Evolutionary conservation across 2,888 invertebrate species (phyloP).

Genomic region (Apodemia hepburni): DNA sequence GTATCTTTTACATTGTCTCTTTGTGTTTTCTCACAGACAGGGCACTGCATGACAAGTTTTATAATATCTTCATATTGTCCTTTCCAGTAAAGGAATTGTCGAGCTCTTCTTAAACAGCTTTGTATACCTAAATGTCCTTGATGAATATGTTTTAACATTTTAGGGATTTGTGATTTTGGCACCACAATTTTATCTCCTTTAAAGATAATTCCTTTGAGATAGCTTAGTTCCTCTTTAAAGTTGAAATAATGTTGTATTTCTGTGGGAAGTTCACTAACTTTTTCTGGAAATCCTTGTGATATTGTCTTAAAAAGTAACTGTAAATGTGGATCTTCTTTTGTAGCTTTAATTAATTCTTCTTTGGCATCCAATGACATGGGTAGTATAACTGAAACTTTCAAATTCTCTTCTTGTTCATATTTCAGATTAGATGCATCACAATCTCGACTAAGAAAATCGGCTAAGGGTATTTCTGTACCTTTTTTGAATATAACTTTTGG

Average conservation of each 20-base stretch:
- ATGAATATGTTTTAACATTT: constrained; percentile 27
- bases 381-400: constrained; percentile 22
- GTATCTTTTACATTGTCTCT: constrained; percentile 21
- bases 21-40: constrained; percentile 22
- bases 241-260: too few species aligned
- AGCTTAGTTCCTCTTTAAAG: background rate
- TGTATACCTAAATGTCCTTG: constrained; percentile 27
- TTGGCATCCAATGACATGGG: constrained; percentile 23
- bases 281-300: constrained; percentile 25
- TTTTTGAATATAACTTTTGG: constrained; percentile 28
- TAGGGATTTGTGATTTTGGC: constrained; percentile 23
- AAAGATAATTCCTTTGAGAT: constrained; percentile 24
- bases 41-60: constrained; percentile 12
- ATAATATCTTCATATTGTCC: constrained; percentile 17
- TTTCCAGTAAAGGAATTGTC: constrained; percentile 27
- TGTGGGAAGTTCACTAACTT: constrained; percentile 12
- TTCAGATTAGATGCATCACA: constrained; percentile 26
- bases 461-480: constrained; percentile 26
- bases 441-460: constrained; percentile 24
- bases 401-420: constrained; percentile 26
- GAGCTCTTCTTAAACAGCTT: constrained; percentile 25
- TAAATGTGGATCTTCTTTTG: constrained; percentile 25
- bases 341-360: constrained; percentile 23
- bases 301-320: constrained; percentile 22
- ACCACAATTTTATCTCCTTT: constrained; percentile 27